Base-by-base conservation (phyloP, 1,140 invertebrate genomes). In the Nylanderia fulva region DNA sequence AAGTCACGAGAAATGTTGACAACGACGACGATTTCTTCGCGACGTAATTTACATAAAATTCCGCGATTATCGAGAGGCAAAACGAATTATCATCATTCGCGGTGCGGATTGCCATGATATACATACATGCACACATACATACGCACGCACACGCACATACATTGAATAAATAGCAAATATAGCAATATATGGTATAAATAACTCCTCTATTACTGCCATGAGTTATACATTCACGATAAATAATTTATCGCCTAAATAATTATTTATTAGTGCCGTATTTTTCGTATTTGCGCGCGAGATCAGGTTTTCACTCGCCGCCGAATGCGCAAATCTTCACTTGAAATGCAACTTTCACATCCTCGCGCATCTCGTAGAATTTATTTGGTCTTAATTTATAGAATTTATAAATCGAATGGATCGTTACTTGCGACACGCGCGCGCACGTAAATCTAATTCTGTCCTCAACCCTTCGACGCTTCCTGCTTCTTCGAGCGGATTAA, bases 111-210 rank as follows among this genome's bases (percentile, higher is more conserved):
- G 6, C 45, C 45, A 48, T 15, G 45, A 48, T 18, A 48, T 7
- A 15, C 45, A 48, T 18, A 45, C 13, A 45, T 13, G 15, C 11
- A 45, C 42, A 45, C 42, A 48, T 13, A 18, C 45, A 13, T 2
- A 45, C 42, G 13, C 6, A 48, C 42, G 56, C 15, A 29, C 48
- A 80, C 64, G 29, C 77, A 72, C 66, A 71, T 54, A 82, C 66
- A 71, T 82, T 54, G 77, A 82, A 82, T 82, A 82, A 82, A 82
- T 82, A 82, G 52, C 77, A 82, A 82, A 36, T 48, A 48, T 82
- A 42, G 64, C 48, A n/a, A n/a, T n/a, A n/a, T n/a, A 80, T 36
- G 24, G 2, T 42, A 82, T 68, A 68, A 72, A 71, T 82, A 82
- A 82, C 52, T 72, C 66, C 39, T 71, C 24, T 58, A 80, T 29